A percentile compares a stretch with the other conserved stretches of the same genome.
Conservation (phyloP, 2,113 vertebrate genomes). For the Saccopteryx bilineata region DNA sequence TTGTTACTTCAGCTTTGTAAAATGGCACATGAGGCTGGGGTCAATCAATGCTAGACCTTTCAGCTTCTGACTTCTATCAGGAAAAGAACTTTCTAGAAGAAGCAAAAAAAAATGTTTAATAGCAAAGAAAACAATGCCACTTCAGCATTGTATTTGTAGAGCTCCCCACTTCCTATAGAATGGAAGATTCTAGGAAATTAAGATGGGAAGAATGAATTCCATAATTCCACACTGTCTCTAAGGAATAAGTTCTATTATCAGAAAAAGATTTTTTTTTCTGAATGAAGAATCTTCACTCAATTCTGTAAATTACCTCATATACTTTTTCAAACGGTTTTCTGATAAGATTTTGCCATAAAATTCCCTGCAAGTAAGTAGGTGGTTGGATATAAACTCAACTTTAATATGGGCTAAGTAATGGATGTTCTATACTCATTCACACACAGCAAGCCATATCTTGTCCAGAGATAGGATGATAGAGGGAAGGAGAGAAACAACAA, state of each 20-base stretch:
- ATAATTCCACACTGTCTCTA: not conserved
- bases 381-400: not conserved
- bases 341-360: slow-evolving; percentile 25
- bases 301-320: not conserved
- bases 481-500: not conserved
- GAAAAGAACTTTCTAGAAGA: slow-evolving; percentile 66
- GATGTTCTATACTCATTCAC: not conserved
- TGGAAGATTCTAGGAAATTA: not conserved
- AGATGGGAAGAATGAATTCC: not conserved
- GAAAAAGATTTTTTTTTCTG: not conserved
- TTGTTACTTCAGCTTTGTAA: slow-evolving; percentile 62
- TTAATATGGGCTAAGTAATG: not conserved
- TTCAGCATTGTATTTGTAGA: not conserved
- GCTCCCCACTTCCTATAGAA: not conserved
- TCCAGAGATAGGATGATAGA: not conserved
- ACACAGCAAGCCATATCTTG: not conserved
- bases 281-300: slow-evolving; percentile 14
- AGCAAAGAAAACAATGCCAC: slow-evolving; percentile 47
- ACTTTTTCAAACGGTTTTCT: slow-evolving; percentile 37
- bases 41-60: slow-evolving; percentile 65
- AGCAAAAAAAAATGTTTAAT: not conserved
- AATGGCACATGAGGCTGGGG: not conserved
- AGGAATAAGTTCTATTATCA: not conserved
- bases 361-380: not conserved
- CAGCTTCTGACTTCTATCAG: slow-evolving; percentile 54